These are phyloP conservation scores for Cichladusa arquata DNA, from an alignment of 2,113 vertebrate species.

Conservation along the genomic window DNA sequence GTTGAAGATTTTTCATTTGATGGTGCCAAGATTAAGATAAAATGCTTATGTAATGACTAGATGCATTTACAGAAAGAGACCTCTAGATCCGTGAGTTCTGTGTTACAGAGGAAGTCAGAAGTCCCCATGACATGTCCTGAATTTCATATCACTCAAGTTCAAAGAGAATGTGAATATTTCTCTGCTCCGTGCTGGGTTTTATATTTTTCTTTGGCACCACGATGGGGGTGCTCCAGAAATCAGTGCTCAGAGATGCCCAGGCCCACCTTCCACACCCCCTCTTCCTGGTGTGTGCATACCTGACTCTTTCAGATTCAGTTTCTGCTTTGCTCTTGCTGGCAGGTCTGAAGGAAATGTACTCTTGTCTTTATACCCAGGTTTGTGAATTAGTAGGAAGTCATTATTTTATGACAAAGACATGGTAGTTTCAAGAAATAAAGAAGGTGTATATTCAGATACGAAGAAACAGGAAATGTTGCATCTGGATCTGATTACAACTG, in stretches of 20 bases:
- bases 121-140: background rate
- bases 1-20: background rate
- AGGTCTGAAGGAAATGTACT: background rate
- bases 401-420: background rate
- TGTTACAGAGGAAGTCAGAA: background rate
- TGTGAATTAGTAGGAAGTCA: background rate
- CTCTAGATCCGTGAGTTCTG: background rate
- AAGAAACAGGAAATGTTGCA: background rate
- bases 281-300: background rate
- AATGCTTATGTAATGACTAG: background rate
- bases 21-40: background rate
- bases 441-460: background rate
- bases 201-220: background rate
- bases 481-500: background rate
- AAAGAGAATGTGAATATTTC: background rate
- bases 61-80: background rate
- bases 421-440: background rate
- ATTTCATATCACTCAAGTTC: background rate
- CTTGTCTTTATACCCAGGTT: background rate
- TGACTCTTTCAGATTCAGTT: background rate
- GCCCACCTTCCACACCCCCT: background rate
- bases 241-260: background rate
- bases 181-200: background rate
- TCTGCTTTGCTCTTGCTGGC: background rate
- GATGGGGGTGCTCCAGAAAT: constrained; percentile 8